Percentiles rank a stretch among this genome's conserved stretches.
Conservation (phyloP, 92 coral and sea anemone species). For the Anthopleura xanthogrammica region DNA sequence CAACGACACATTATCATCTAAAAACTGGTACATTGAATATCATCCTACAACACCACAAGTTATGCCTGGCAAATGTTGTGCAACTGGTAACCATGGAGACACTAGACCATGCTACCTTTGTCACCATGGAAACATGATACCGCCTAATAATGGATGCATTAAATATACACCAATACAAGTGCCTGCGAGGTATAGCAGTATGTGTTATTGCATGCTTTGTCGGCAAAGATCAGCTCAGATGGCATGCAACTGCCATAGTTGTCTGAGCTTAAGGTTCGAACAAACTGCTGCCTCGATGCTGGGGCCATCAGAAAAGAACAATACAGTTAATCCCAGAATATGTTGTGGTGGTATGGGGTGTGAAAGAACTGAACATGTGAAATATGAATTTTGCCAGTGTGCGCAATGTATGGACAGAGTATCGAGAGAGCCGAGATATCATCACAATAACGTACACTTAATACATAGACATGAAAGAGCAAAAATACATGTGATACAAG, state of each 20-base stretch:
- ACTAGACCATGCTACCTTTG: slow-evolving; percentile 38
- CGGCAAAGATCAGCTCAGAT: slow-evolving; percentile 30
- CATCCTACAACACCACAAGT: slow-evolving; percentile 24
- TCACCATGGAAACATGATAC: slow-evolving; percentile 25
- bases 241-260: slow-evolving; percentile 33
- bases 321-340: neutral
- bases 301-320: slow-evolving; percentile 6
- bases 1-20: slow-evolving; percentile 6
- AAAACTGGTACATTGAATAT: slow-evolving; percentile 33
- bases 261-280: slow-evolving; percentile 29
- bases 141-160: slow-evolving; percentile 28
- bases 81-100: slow-evolving; percentile 30
- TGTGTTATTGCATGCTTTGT: slow-evolving; percentile 30
- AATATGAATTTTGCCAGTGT: slow-evolving; percentile 35
- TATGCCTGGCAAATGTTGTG: slow-evolving; percentile 19
- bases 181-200: slow-evolving; percentile 4
- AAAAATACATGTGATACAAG: neutral
- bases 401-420: slow-evolving; percentile 19
- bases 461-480: neutral
- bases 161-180: slow-evolving; percentile 23
- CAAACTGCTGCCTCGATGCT: slow-evolving; percentile 23
- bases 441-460: neutral
- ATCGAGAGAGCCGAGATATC: slow-evolving; percentile 9
- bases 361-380: slow-evolving; percentile 6
- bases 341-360: slow-evolving; percentile 28